Evolutionary conservation across 2,113 vertebrate genomes (phyloP).

Genomic region (Nerophis ophidion): DNA sequence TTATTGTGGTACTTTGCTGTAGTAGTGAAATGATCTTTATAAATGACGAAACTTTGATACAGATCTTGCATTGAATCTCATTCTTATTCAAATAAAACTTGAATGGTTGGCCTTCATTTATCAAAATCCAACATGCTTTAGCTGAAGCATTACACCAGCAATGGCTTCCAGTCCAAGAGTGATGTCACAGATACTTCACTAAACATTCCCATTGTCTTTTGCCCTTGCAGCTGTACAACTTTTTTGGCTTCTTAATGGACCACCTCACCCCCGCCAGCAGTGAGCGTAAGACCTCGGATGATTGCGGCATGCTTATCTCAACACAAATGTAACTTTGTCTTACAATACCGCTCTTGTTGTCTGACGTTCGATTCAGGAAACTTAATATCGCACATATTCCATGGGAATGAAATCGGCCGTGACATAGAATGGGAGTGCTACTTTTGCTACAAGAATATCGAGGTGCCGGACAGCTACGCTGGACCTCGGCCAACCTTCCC

Average conservation of each 20-base stretch:
- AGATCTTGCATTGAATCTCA: too few species aligned
- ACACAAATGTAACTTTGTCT: neutral
- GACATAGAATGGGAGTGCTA: conserved; percentile 73
- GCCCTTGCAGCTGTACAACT: conserved; percentile 80
- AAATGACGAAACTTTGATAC: too few species aligned
- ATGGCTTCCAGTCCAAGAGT: neutral
- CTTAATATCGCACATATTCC: conserved; percentile 81
- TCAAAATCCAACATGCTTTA: too few species aligned
- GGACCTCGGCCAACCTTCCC: conserved; percentile 86
- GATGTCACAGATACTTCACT: neutral
- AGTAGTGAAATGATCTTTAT: too few species aligned
- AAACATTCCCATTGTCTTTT: neutral
- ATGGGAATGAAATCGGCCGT: conserved; percentile 66
- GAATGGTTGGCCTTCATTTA: too few species aligned
- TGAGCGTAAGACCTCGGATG: conserved; percentile 76
- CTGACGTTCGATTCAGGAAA: conserved; percentile 67
- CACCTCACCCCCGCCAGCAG: conserved; percentile 80
- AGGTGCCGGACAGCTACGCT: conserved; percentile 73
- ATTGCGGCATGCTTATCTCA: neutral
- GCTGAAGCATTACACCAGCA: neutral
- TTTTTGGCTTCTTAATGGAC: conserved; percentile 87
- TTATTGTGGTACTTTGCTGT: too few species aligned
- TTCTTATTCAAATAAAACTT: too few species aligned
- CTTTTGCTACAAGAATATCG: conserved; percentile 75
- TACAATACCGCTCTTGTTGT: neutral